These are phyloP conservation scores for Phoenicopterus ruber DNA, from an alignment of 2,113 vertebrate genomes.

Conservation along the genomic window DNA sequence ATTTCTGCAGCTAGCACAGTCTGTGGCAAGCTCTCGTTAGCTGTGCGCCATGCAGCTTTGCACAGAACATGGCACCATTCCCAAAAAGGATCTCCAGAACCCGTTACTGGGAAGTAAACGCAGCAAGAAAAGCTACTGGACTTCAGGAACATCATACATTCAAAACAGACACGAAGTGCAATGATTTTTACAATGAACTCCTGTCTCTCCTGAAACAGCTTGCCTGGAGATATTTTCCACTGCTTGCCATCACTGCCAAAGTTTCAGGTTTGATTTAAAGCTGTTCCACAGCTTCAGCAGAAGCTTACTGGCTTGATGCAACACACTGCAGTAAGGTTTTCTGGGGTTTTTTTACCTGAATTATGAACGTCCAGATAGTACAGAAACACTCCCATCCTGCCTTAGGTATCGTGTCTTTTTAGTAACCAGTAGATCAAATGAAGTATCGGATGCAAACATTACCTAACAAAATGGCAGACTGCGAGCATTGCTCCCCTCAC, in stretches of 20 bases:
- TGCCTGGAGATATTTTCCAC: not conserved
- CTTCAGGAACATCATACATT: not conserved
- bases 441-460: not conserved
- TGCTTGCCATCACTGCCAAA: not conserved
- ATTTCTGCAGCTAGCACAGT: not conserved
- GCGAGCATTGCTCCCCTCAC: not conserved
- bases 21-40: fast-evolving
- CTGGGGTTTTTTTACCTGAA: not conserved
- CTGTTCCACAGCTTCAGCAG: not conserved
- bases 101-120: not conserved
- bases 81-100: not conserved
- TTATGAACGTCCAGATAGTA: fast-evolving
- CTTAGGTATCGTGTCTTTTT: not conserved
- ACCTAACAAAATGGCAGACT: not conserved
- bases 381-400: not conserved
- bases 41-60: fast-evolving
- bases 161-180: not conserved
- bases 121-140: not conserved
- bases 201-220: not conserved
- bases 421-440: not conserved
- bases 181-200: not conserved
- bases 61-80: not conserved
- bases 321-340: not conserved
- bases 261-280: not conserved
- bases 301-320: not conserved